Conservation (phyloP, 2,797 vertebrate genomes). For the Acomys russatus region DNA sequence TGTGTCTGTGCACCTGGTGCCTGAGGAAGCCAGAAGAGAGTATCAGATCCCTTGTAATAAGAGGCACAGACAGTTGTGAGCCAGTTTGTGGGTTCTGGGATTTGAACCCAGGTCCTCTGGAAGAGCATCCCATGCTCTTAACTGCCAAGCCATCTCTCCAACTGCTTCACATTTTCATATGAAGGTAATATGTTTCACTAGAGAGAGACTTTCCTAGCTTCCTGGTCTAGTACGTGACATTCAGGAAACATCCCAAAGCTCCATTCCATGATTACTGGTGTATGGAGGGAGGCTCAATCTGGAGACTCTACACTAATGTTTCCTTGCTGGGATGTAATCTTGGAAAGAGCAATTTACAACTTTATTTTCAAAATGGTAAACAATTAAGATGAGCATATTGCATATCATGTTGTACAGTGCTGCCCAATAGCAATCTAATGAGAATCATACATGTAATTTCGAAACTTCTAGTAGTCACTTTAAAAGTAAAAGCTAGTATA, state of each 20-base stretch:
- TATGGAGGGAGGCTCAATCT: not conserved
- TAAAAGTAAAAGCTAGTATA: conserved; percentile 31
- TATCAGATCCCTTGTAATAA: not conserved
- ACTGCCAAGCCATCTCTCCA: not conserved
- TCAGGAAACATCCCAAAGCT: not conserved
- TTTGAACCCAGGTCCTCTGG: not conserved
- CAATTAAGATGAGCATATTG: not conserved
- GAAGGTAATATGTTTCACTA: not conserved
- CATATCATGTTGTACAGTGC: not conserved
- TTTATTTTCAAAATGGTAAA: conserved; percentile 56
- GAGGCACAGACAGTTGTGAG: not conserved
- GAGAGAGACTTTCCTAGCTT: not conserved
- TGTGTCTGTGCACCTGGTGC: too few relatives aligned
- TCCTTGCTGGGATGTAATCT: not conserved
- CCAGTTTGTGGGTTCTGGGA: not conserved
- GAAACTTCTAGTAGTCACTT: conserved; percentile 19
- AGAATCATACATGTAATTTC: not conserved
- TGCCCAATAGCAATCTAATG: not conserved
- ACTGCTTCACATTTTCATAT: not conserved
- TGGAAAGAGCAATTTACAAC: not conserved
- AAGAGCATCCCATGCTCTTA: not conserved
- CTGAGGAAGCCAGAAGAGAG: not conserved
- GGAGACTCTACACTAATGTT: not conserved
- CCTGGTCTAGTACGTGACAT: not conserved
- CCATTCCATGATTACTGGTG: not conserved